phyloP scores from a whole-genome alignment of 2,888 invertebrate genomes.

The Mechanitis mazaeus region DNA sequence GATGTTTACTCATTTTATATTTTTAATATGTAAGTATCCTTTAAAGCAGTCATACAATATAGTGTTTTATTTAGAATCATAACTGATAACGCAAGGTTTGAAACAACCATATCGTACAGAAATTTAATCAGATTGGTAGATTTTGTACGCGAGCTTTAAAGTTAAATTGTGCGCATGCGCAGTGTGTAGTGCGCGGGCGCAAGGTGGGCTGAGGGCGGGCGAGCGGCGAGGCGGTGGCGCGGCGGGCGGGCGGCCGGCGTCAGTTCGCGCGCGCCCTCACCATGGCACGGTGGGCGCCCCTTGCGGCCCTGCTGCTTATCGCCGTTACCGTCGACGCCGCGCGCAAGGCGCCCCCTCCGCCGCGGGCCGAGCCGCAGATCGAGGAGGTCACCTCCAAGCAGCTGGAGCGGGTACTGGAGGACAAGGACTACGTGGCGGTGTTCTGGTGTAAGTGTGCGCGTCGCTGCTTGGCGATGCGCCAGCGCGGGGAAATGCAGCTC shows the following conservation, averaged over 20 bases:
- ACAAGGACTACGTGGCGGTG: constrained; percentile 96
- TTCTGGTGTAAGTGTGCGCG: constrained; percentile 92
- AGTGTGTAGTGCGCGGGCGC: constrained; percentile 35
- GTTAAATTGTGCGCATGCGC: constrained; percentile 28
- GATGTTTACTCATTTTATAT: too few species aligned
- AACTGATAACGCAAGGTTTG: constrained; percentile 11
- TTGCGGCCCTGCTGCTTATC: constrained; percentile 74
- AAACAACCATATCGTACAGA: constrained; percentile 27
- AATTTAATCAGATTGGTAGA: constrained; percentile 17
- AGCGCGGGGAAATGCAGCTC: constrained; percentile 54
- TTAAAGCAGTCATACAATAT: neutral
- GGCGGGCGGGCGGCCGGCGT: constrained; percentile 44
- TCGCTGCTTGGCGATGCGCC: constrained; percentile 44
- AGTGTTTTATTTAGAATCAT: neutral
- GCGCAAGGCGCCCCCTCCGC: constrained; percentile 63
- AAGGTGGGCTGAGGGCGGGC: constrained; percentile 38
- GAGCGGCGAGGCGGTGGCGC: constrained; percentile 36
- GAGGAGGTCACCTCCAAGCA: constrained; percentile 96
- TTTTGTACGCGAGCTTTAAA: constrained; percentile 33
- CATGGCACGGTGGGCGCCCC: constrained; percentile 74
- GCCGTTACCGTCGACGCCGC: constrained; percentile 68
- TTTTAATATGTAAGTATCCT: too few species aligned
- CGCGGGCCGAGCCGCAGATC: constrained; percentile 83
- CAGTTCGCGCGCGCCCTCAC: constrained; percentile 73
- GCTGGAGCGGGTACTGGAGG: constrained; percentile 90